phyloP scores from a whole-genome alignment of 2,888 invertebrate genomes.

The Cephus runcator region DNA sequence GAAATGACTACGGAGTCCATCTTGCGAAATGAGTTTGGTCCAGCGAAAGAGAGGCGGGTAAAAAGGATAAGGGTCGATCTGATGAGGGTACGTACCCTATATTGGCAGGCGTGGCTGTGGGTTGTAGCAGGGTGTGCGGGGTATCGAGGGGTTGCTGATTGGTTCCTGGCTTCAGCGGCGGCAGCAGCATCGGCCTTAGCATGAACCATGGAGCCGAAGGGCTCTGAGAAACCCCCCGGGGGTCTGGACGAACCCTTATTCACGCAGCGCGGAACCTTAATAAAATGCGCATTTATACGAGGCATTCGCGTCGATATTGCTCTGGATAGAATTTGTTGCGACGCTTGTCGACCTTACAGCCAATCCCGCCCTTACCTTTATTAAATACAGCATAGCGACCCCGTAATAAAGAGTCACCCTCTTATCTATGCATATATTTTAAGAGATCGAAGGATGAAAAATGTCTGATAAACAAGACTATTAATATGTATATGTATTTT shows the following conservation, averaged over 20 bases:
- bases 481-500: not conserved
- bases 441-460: not conserved
- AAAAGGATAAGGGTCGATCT: constrained; percentile 40
- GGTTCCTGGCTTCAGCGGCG: constrained; percentile 40
- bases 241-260: constrained; percentile 37
- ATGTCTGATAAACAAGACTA: not conserved
- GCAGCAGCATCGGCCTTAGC: constrained; percentile 5
- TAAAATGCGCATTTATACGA: constrained; percentile 61
- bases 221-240: constrained; percentile 37
- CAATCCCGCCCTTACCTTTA: constrained; percentile 25
- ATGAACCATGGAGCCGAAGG: constrained; percentile 39
- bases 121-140: constrained; percentile 50
- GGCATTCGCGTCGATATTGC: constrained; percentile 39
- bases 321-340: constrained; percentile 40
- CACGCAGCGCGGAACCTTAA: constrained; percentile 47
- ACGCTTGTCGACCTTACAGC: constrained; percentile 30
- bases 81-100: constrained; percentile 62
- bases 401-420: constrained; percentile 24
- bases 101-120: constrained; percentile 65
- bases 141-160: constrained; percentile 57
- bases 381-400: constrained; percentile 34
- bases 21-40: constrained; percentile 58
- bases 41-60: constrained; percentile 42
- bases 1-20: constrained; percentile 50
- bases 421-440: constrained; percentile 2